phyloP scores from a whole-genome alignment of 2,888 invertebrate species.

The Papilio gigon region DNA sequence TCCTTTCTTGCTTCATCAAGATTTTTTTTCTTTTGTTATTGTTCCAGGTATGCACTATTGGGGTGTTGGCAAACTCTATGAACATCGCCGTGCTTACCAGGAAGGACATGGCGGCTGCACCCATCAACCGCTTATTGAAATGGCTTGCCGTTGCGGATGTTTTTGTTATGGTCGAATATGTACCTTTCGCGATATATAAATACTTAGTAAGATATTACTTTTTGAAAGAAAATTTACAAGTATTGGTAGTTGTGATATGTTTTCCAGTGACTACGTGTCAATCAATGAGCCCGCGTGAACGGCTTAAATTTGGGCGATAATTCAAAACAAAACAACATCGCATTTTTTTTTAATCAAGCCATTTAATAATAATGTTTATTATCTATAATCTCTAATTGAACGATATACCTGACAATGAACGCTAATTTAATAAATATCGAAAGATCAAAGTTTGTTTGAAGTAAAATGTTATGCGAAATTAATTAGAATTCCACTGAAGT shows the following conservation, averaged over 20 bases:
- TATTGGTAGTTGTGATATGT: too few species aligned
- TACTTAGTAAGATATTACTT: slow-evolving; percentile 66
- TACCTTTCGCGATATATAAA: slow-evolving; percentile 75
- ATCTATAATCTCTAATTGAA: too few species aligned
- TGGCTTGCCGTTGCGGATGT: slow-evolving; percentile 94
- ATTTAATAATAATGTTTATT: not conserved
- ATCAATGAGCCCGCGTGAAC: too few species aligned
- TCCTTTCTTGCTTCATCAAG: not conserved
- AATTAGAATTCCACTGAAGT: not conserved
- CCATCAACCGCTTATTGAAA: slow-evolving; percentile 93
- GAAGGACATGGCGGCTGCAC: slow-evolving; percentile 91
- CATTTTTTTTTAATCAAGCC: not conserved
- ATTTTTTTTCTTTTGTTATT: slow-evolving; percentile 16
- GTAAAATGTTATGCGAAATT: not conserved
- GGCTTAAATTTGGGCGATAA: too few species aligned
- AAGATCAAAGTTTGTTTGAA: not conserved
- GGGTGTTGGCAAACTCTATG: slow-evolving; percentile 92
- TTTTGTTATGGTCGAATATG: slow-evolving; percentile 92
- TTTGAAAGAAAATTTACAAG: too few species aligned
- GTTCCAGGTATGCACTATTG: slow-evolving; percentile 90
- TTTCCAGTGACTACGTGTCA: too few species aligned
- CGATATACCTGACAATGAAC: too few species aligned
- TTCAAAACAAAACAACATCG: not conserved
- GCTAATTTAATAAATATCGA: not conserved
- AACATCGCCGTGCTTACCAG: slow-evolving; percentile 94